phyloP scores from a whole-genome alignment of 2,113 vertebrate genomes.

The Cervus canadensis region DNA sequence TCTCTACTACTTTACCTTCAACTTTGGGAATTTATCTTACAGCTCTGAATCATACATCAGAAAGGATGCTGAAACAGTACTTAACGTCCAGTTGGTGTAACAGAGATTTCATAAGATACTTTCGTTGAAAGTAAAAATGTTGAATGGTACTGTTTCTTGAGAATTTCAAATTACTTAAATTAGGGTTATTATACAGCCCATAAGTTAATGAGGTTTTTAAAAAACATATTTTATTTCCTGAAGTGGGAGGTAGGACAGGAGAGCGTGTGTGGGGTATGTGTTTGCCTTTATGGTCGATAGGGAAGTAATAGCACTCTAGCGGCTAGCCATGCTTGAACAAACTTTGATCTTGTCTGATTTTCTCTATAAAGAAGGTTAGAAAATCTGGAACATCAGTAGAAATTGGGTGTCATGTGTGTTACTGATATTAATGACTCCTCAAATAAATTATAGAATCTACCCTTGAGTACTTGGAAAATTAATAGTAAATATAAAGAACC shows the following conservation, averaged over 20 bases:
- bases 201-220: not conserved
- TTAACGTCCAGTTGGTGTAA: not conserved
- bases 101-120: not conserved
- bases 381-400: not conserved
- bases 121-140: not conserved
- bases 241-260: not conserved
- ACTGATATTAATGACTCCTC: slow-evolving; percentile 27
- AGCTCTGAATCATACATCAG: not conserved
- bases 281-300: not conserved
- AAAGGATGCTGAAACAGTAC: not conserved
- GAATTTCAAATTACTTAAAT: not conserved
- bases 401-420: not conserved
- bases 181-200: not conserved
- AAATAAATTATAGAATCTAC: not conserved
- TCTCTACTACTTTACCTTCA: not conserved
- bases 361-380: not conserved
- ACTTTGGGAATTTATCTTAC: not conserved
- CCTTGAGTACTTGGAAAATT: not conserved
- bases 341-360: not conserved
- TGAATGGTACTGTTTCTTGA: not conserved
- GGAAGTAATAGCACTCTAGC: not conserved
- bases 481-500: not conserved
- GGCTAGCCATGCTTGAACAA: not conserved
- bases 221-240: not conserved
- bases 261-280: not conserved